Evolutionary conservation across 2,113 vertebrate genomes (phyloP).

Genomic region (Chloroceryle aenea): DNA sequence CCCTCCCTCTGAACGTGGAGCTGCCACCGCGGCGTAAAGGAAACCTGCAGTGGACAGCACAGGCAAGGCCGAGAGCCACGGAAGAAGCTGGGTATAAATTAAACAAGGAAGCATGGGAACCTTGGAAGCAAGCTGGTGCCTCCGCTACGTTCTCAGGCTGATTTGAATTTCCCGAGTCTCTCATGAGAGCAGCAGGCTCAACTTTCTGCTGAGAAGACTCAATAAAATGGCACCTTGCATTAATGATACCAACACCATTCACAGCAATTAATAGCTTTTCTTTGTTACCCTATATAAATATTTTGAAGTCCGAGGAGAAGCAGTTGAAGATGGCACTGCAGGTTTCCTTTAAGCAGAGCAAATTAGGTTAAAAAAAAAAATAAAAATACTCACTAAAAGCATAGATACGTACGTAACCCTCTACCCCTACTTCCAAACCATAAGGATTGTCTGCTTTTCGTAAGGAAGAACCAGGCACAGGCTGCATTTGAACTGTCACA

Average conservation of each 20-base stretch:
- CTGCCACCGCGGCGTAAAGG: background rate
- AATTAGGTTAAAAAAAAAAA: constrained; percentile 18
- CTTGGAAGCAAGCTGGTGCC: background rate
- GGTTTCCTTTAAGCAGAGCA: constrained; percentile 48
- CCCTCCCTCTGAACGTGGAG: background rate
- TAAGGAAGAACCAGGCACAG: background rate
- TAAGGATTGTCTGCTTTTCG: background rate
- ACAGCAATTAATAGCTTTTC: constrained; percentile 7
- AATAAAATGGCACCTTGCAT: background rate
- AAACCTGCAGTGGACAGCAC: background rate
- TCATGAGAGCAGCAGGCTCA: background rate
- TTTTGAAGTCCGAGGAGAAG: background rate
- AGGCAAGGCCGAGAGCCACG: background rate
- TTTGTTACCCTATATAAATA: background rate
- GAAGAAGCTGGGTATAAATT: background rate
- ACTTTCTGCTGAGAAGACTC: background rate
- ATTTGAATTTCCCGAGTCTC: background rate
- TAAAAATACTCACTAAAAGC: constrained; percentile 53
- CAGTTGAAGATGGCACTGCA: constrained; percentile 6
- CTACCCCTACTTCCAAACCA: constrained; percentile 38
- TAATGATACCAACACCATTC: background rate
- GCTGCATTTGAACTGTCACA: constrained; percentile 8
- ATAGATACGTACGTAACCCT: constrained; percentile 44
- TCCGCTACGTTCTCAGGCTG: background rate
- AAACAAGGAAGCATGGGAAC: background rate